Evolutionary conservation across 2,888 invertebrate species (phyloP).

Genomic region (Cheiracanthium punctorium): DNA sequence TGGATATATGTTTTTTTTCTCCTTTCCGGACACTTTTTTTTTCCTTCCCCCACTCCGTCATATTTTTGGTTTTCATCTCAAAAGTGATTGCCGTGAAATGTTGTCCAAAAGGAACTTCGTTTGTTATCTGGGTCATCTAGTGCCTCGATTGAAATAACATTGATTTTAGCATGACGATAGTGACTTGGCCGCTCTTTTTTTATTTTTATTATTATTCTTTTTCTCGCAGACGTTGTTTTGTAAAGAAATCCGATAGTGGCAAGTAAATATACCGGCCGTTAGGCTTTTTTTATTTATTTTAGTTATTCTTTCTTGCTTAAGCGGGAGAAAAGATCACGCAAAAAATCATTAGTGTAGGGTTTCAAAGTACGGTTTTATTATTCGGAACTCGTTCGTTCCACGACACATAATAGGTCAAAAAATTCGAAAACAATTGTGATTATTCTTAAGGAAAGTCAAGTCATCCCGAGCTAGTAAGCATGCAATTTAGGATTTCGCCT

Average conservation of each 20-base stretch:
- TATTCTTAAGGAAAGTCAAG: too few species aligned
- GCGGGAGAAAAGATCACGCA: neutral
- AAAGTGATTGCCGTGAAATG: slow-evolving; percentile 45
- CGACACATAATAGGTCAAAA: too few species aligned
- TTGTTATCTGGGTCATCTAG: slow-evolving; percentile 24
- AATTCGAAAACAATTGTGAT: too few species aligned
- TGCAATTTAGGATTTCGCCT: too few species aligned
- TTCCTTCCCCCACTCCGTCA: too few species aligned
- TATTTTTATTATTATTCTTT: too few species aligned
- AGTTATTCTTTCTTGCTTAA: too few species aligned
- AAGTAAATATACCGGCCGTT: slow-evolving; percentile 25
- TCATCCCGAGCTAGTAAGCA: too few species aligned
- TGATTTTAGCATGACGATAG: slow-evolving; percentile 58
- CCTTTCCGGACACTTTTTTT: too few species aligned
- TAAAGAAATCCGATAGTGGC: slow-evolving; percentile 46
- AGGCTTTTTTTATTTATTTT: neutral
- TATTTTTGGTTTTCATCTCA: slow-evolving; percentile 26
- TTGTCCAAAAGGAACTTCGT: slow-evolving; percentile 9
- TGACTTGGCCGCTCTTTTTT: slow-evolving; percentile 18
- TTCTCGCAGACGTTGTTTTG: slow-evolving; percentile 18
- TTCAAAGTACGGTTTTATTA: neutral
- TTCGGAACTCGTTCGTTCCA: too few species aligned
- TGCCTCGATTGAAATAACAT: slow-evolving; percentile 41
- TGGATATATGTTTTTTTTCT: slow-evolving; percentile 18
- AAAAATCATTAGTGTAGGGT: slow-evolving; percentile 26